Evolutionary conservation across 2,888 invertebrate species (phyloP).

Genomic region (Julus scanicus): DNA sequence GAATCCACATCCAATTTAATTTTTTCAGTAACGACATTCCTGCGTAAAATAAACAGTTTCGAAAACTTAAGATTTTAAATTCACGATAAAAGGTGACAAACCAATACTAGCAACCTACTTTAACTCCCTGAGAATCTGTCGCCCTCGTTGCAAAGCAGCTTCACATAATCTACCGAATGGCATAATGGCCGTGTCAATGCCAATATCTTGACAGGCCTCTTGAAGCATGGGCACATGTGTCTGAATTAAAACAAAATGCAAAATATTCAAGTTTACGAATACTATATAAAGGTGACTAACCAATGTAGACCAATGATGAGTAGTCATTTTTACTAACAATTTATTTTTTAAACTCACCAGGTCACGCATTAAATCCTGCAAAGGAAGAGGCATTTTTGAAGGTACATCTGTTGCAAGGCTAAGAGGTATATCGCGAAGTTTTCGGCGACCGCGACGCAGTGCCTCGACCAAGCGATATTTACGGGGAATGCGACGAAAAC

Average conservation of each 20-base stretch:
- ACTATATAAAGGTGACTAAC: too few relatives aligned
- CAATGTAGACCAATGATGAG: not conserved
- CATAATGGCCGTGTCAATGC: conserved; percentile 64
- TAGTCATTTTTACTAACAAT: too few relatives aligned
- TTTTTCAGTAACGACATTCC: conserved; percentile 59
- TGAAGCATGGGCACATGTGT: conserved; percentile 64
- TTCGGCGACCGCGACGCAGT: conserved; percentile 63
- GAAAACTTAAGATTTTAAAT: not conserved
- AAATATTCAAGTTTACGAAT: not conserved
- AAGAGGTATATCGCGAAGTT: conserved; percentile 62
- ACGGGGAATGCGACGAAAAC: conserved; percentile 63
- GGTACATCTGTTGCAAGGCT: conserved; percentile 64
- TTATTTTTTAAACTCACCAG: conserved; percentile 63
- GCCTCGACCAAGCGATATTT: conserved; percentile 68
- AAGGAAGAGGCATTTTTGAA: conserved; percentile 64
- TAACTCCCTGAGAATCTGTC: conserved; percentile 64
- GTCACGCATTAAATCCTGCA: conserved; percentile 66
- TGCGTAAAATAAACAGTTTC: not conserved
- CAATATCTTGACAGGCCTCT: conserved; percentile 62
- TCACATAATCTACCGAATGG: conserved; percentile 66
- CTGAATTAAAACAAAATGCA: conserved; percentile 61
- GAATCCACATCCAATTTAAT: conserved; percentile 57
- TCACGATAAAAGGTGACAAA: not conserved
- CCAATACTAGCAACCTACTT: conserved; percentile 62
- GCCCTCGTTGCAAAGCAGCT: conserved; percentile 65